These are phyloP conservation scores for Siniperca undulata DNA, from an alignment of 2,797 vertebrate genomes.

Conservation along the genomic window DNA sequence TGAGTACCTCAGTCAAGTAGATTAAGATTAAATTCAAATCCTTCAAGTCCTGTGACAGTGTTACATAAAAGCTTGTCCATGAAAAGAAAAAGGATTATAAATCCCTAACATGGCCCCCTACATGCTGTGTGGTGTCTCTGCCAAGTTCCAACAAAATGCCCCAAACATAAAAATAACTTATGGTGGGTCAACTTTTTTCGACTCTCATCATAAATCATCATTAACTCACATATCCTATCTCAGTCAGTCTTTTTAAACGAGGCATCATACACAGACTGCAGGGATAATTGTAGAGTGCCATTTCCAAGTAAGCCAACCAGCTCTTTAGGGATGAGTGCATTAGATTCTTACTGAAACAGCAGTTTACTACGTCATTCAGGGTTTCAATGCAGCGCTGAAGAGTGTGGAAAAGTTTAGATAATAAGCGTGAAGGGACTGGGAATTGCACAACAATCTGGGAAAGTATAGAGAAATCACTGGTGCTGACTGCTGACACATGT, in stretches of 20 bases:
- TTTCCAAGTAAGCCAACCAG: slow-evolving; percentile 14
- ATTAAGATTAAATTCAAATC: neutral
- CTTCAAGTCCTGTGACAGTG: neutral
- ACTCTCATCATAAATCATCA: slow-evolving; percentile 2
- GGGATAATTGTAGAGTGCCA: slow-evolving; percentile 33
- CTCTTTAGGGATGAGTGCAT: slow-evolving; percentile 17
- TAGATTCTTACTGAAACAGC: slow-evolving; percentile 45
- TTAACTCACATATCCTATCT: slow-evolving; percentile 18
- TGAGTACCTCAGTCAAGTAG: neutral
- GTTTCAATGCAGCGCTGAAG: slow-evolving; percentile 10
- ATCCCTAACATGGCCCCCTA: neutral
- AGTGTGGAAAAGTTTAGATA: slow-evolving; percentile 43
- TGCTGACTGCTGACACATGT: slow-evolving; percentile 33
- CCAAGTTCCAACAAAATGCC: neutral
- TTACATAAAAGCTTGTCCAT: neutral
- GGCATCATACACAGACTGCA: slow-evolving; percentile 15
- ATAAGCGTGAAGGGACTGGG: slow-evolving; percentile 26
- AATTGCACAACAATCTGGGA: neutral
- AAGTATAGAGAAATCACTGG: slow-evolving; percentile 20
- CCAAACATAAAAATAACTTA: slow-evolving; percentile 10
- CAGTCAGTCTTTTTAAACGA: slow-evolving; percentile 27
- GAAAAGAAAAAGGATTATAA: neutral
- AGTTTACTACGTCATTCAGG: slow-evolving; percentile 24
- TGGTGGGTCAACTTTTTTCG: neutral
- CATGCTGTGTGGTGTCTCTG: neutral